phyloP scores from a whole-genome alignment of 2,888 invertebrate genomes.

The Parnassius orleans region DNA sequence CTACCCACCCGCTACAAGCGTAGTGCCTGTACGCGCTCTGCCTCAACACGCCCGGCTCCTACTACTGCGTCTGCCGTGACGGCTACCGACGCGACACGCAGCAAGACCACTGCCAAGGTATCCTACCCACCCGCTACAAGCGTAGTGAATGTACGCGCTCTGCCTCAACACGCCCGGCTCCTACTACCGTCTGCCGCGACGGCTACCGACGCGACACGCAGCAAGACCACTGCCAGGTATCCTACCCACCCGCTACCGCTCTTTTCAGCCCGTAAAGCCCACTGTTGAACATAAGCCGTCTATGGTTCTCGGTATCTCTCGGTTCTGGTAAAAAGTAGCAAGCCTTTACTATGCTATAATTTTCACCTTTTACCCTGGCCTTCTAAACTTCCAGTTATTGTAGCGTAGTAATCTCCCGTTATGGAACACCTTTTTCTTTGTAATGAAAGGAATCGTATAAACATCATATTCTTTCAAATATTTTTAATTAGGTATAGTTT shows the following conservation, averaged over 20 bases:
- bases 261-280: too few relatives aligned
- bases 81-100: conserved; percentile 84
- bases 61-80: conserved; percentile 91
- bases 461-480: background rate
- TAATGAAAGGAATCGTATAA: too few relatives aligned
- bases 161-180: conserved; percentile 85
- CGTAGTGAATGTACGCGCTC: too few relatives aligned
- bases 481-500: background rate
- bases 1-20: background rate
- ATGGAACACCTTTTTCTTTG: too few relatives aligned
- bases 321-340: too few relatives aligned
- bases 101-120: conserved; percentile 84
- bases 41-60: conserved; percentile 62
- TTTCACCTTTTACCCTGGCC: too few relatives aligned
- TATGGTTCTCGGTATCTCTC: too few relatives aligned
- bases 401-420: too few relatives aligned
- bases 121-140: background rate
- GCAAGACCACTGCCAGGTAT: conserved; percentile 83
- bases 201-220: conserved; percentile 84
- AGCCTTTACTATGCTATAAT: too few relatives aligned
- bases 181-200: conserved; percentile 90
- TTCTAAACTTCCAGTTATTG: too few relatives aligned
- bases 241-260: background rate
- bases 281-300: too few relatives aligned
- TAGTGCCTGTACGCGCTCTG: too few relatives aligned